These are phyloP conservation scores for Felis chaus DNA, from an alignment of 2,113 vertebrate species.

Conservation along the genomic window DNA sequence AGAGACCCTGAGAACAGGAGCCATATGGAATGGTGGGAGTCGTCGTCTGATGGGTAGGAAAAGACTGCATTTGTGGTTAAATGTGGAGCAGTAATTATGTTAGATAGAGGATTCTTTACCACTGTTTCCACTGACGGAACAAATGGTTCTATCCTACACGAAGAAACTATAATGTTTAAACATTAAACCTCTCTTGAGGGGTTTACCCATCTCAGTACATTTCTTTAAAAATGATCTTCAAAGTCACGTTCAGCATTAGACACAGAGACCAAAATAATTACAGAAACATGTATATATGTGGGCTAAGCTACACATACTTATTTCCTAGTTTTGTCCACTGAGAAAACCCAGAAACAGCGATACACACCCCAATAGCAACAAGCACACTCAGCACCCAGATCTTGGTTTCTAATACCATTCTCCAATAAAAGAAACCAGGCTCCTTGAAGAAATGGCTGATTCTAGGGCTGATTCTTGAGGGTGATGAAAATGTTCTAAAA, in stretches of 20 bases:
- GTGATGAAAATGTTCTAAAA: background rate
- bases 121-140: background rate
- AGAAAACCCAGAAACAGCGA: background rate
- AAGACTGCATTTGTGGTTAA: background rate
- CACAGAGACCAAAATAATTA: background rate
- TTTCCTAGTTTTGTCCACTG: background rate
- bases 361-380: background rate
- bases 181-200: background rate
- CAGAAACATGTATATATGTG: accelerated
- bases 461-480: background rate
- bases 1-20: background rate
- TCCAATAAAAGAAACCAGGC: background rate
- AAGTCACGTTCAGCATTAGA: background rate
- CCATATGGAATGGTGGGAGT: background rate
- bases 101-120: background rate
- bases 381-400: background rate
- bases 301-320: background rate
- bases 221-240: background rate
- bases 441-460: background rate
- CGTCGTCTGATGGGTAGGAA: background rate
- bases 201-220: background rate
- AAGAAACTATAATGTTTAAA: background rate
- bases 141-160: background rate
- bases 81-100: background rate
- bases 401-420: background rate